Evolutionary conservation across 2,888 invertebrate species (phyloP).

Genomic region (Flexamia atlantica): DNA sequence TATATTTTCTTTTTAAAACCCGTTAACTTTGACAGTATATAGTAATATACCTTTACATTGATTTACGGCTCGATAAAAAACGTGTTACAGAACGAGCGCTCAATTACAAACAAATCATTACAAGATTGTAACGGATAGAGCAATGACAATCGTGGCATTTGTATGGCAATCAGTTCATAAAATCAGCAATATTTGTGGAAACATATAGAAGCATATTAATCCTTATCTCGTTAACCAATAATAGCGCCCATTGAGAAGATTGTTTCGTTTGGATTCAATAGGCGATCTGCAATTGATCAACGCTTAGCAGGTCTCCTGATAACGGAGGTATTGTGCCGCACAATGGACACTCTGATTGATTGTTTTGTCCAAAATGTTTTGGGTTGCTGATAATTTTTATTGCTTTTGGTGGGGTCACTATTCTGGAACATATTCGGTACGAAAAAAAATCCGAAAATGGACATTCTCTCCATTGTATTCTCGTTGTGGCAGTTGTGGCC

Average conservation of each 20-base stretch:
- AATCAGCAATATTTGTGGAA: background rate
- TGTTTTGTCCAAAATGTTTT: slow-evolving; percentile 16
- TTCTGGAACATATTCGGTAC: background rate
- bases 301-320: background rate
- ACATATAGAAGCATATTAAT: background rate
- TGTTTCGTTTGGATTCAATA: slow-evolving; percentile 20
- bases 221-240: background rate
- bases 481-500: too few relatives aligned
- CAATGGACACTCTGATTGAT: slow-evolving; percentile 15
- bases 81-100: too few relatives aligned
- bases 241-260: background rate
- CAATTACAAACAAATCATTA: too few relatives aligned
- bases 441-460: too few relatives aligned
- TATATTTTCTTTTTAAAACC: too few relatives aligned
- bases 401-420: background rate
- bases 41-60: too few relatives aligned
- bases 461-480: too few relatives aligned
- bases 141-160: too few relatives aligned
- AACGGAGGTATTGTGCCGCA: background rate
- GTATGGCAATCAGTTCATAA: background rate
- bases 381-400: slow-evolving; percentile 8
- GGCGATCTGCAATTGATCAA: slow-evolving; percentile 6
- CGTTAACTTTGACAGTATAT: too few relatives aligned
- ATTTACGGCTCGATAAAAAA: too few relatives aligned
- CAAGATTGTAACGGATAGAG: too few relatives aligned